A percentile compares a stretch with the other conserved stretches of the same genome.
Evolutionary conservation across 2,888 invertebrate genomes (phyloP).

Genomic region (Chaetogeoica ovagalla): DNA sequence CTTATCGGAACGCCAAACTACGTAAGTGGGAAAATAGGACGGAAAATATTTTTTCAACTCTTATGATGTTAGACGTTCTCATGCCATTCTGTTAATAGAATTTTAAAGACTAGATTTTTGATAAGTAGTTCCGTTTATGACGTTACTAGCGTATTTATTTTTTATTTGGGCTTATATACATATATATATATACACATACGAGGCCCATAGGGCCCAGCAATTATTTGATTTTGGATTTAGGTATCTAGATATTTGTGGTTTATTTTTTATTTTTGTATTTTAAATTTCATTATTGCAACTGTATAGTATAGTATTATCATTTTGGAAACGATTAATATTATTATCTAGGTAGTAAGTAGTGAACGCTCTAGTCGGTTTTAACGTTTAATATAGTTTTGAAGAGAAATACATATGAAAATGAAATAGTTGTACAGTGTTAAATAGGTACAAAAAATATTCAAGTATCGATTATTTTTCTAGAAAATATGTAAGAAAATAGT

Average conservation of each 20-base stretch:
- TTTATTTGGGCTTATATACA: slow-evolving; percentile 17
- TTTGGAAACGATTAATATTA: slow-evolving; percentile 1
- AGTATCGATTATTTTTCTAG: neutral
- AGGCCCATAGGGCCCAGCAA: slow-evolving; percentile 31
- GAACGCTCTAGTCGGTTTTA: slow-evolving; percentile 13
- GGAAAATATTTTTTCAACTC: neutral
- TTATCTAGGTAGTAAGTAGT: slow-evolving; percentile 32
- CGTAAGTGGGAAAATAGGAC: slow-evolving; percentile 35
- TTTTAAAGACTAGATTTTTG: slow-evolving; percentile 28
- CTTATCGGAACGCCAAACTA: slow-evolving; percentile 56
- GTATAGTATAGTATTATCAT: slow-evolving; percentile 22
- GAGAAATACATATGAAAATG: slow-evolving; percentile 8
- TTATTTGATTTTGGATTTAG: slow-evolving; percentile 40
- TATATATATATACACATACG: too few species aligned
- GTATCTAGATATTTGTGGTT: slow-evolving; percentile 25
- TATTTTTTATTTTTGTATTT: slow-evolving; percentile 34
- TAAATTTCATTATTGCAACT: slow-evolving; percentile 24
- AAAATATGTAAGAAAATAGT: neutral
- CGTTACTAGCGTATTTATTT: slow-evolving; percentile 19
- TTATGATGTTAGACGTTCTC: slow-evolving; percentile 26
- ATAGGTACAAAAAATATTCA: neutral
- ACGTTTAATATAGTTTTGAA: slow-evolving; percentile 4
- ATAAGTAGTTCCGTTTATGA: slow-evolving; percentile 22
- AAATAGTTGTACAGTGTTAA: slow-evolving; percentile 7
- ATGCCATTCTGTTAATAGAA: slow-evolving; percentile 19